These are phyloP conservation scores for Drosophila bocki DNA, from an alignment of 1,140 invertebrate genomes.

Conservation along the genomic window DNA sequence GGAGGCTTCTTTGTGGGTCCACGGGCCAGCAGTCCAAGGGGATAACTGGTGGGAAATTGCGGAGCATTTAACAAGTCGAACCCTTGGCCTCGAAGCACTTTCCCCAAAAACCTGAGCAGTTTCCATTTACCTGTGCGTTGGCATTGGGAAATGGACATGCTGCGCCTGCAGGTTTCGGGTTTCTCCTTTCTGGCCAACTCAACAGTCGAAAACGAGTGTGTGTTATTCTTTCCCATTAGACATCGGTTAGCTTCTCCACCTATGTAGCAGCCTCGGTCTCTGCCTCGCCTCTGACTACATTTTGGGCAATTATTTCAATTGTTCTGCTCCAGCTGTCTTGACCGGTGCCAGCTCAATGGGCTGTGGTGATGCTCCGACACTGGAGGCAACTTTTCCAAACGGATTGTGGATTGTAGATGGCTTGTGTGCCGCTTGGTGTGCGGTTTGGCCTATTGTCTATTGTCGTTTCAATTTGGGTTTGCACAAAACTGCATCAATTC, in stretches of 20 bases:
- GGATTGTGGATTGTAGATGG: constrained; percentile 29
- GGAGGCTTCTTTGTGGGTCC: not conserved
- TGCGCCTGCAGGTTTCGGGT: constrained; percentile 31
- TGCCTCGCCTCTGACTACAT: constrained; percentile 17
- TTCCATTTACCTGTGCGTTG: constrained; percentile 34
- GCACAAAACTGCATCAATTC: constrained; percentile 56
- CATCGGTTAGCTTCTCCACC: constrained; percentile 28
- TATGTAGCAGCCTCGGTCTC: not conserved
- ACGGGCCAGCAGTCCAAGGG: not conserved
- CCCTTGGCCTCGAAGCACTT: not conserved
- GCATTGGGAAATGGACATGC: constrained; percentile 38
- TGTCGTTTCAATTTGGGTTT: constrained; percentile 52
- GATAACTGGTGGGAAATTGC: not conserved
- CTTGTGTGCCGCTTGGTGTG: constrained; percentile 30
- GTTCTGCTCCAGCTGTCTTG: constrained; percentile 40
- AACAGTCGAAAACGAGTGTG: constrained; percentile 16
- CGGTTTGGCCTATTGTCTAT: constrained; percentile 35
- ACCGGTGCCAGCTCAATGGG: constrained; percentile 26
- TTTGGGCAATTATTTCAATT: constrained; percentile 64
- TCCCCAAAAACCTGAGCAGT: constrained; percentile 14
- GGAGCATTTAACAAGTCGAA: constrained; percentile 20
- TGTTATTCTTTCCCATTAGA: constrained; percentile 46
- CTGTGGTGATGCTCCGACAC: constrained; percentile 29
- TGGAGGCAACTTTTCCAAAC: constrained; percentile 37
- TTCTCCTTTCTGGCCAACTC: constrained; percentile 13